phyloP scores from a whole-genome alignment of 2,113 vertebrate genomes.

The Synchiropus splendidus region DNA sequence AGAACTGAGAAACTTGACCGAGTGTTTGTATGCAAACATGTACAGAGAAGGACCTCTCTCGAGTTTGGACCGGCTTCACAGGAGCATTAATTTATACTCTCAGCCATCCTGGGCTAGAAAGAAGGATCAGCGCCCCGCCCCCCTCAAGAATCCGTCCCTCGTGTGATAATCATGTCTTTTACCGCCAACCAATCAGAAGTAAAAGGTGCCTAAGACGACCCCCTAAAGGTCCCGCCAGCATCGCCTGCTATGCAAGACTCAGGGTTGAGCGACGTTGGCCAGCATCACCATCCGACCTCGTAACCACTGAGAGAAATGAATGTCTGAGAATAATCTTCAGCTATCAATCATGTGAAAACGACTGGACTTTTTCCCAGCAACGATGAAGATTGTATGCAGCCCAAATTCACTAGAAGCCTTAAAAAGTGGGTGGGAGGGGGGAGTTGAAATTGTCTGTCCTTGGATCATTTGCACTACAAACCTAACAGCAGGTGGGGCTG shows the following conservation, averaged over 20 bases:
- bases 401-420: constrained; percentile 71
- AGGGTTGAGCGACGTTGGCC: constrained; percentile 37
- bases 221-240: constrained; percentile 45
- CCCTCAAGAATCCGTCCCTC: constrained; percentile 37
- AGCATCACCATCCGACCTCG: constrained; percentile 36
- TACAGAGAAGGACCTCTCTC: constrained; percentile 53
- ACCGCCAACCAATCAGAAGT: constrained; percentile 61
- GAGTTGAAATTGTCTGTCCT: constrained; percentile 43
- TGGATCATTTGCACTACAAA: constrained; percentile 64
- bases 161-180: constrained; percentile 62
- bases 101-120: constrained; percentile 30
- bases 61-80: constrained; percentile 9
- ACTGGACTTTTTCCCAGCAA: constrained; percentile 33
- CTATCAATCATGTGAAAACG: constrained; percentile 51
- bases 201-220: constrained; percentile 61
- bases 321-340: constrained; percentile 50
- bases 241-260: constrained; percentile 71
- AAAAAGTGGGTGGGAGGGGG: constrained; percentile 33
- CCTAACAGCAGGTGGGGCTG: constrained; percentile 13
- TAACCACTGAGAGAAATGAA: constrained; percentile 52
- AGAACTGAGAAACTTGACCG: constrained; percentile 42
- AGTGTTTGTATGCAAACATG: constrained; percentile 60
- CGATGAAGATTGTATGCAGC: constrained; percentile 64
- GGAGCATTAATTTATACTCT: constrained; percentile 32
- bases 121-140: constrained; percentile 24